These are phyloP conservation scores for Cassiopea andromeda DNA, from an alignment of 30 jellyfish, hydroid and myxozoan genomes.

Conservation along the genomic window DNA sequence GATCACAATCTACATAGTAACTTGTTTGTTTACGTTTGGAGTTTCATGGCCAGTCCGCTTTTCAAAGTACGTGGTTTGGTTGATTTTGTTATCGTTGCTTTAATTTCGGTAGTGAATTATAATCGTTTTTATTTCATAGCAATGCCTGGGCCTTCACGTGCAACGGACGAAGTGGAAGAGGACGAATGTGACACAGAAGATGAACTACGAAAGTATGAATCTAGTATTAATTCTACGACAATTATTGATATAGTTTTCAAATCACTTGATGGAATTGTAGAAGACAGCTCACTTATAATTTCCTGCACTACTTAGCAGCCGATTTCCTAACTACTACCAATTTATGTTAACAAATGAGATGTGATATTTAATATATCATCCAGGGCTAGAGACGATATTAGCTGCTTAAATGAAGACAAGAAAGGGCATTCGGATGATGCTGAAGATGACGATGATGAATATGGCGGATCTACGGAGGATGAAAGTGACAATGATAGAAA, in stretches of 20 bases:
- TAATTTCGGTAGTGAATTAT: no score
- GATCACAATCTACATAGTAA: no score
- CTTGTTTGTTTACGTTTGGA: no score
- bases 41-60: no score
- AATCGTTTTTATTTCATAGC: slow-evolving; percentile 9
- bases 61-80: no score
- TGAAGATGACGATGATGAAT: slow-evolving; percentile 64
- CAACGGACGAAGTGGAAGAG: slow-evolving; percentile 15
- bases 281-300: no score
- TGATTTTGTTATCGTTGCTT: no score
- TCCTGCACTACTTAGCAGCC: no score
- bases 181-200: slow-evolving; percentile 92
- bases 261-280: no score
- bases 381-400: slow-evolving; percentile 38
- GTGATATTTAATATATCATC: background rate
- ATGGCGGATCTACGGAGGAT: slow-evolving; percentile 78
- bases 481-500: slow-evolving; percentile 45
- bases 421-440: background rate
- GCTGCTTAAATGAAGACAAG: background rate
- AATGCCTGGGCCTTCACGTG: slow-evolving; percentile 15
- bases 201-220: slow-evolving; percentile 77
- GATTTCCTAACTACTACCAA: no score
- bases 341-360: background rate
- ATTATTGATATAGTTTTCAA: no score
- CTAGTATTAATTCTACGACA: no score